Base-by-base conservation (phyloP, 2,888 invertebrate species). In the Drosophila rellima region DNA sequence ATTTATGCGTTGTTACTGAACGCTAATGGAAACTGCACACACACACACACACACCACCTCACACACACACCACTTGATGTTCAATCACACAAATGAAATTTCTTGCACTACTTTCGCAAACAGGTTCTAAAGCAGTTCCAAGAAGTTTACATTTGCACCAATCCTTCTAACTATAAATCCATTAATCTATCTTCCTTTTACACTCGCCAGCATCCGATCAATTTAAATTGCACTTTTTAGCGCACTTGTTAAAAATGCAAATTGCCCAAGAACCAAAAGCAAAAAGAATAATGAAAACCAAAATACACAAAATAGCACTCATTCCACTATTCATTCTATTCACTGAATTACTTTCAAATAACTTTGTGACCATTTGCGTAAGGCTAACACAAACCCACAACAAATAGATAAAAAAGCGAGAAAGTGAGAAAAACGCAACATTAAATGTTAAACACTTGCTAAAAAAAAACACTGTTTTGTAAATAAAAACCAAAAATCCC, bases 201-300 rank as follows among this genome's bases (percentile, higher is more conserved):
- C 20, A n/a, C 15, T 35, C 39, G 18, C 8, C 20, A 56, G 11
- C 59, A 51, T 45, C 61, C 54, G 55, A 42, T 23, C 40, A 39
- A 54, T 31, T 45, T 79, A 81, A 80, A 90, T 91, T 87, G 90
- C 88, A 91, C 90, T 88, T 90, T 91, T 91, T 90, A 91, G 88
- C 90, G 88, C 91, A 91, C 91, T 90, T 86, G 91, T 91, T 91
- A 91, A 91, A 90, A 91, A 89, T 90, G 91, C 91, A 91, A 87
- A 89, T 88, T 91, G 77, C 64, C 70, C 52, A 56, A 23, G 18
- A 39, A 17, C 23, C 17, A 26, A 51, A 29, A 18, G 23, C 26
- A 23, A 40, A 31, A 48, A n/a, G 13, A 23, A 8, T n/a, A 39
- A 59, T 20, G 17, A 54, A 7, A 50, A 20, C 45, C 1, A 18